Evolutionary conservation across 2,888 invertebrate genomes (phyloP), one percentile per base, ranked within the genome.

Genomic region (Cepaea hortensis): DNA sequence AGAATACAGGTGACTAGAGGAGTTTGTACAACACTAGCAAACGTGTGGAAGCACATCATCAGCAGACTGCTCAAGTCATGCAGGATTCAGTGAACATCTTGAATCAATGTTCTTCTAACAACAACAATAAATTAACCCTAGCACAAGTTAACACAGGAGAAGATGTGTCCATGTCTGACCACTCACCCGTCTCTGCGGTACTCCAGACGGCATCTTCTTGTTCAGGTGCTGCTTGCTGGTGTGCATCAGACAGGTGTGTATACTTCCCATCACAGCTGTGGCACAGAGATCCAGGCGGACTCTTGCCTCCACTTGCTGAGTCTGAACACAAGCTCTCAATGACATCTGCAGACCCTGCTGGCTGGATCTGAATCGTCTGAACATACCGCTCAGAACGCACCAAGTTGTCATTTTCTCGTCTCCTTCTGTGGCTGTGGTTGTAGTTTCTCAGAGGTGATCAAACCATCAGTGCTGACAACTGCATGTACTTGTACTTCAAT

Each of bases 171-270:
- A 55, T 55, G 55, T 55, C 55, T n/a, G 48, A 61, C 13, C 3
- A 3, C 81, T 73, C 62, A 85, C 85, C 85, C 85, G n/a, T 35
- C 72, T 73, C n/a, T 81, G 85, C 13, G 61, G 81, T 15, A 81
- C 81, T 61, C 85, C 85, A 13, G 68, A 72, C 23, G 85, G 85
- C 73, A 73, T 3, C 61, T 50, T 72, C 61, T 81, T 85, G 61
- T 72, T 46, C 48, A 23, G 13, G 80, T 80, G 15, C 46, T 48
- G 62, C 11, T n/a, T 15, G 46, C 65, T 48, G 1, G 50, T 65
- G 65, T 84, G 84, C 23, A 76, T 1, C 46, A 23, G 48, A 13
- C 84, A 50, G 68, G 65, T 23, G 15, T 83, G 61, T 2, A 73
- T 1, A 62, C 13, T 9, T 35, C 13, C 48, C 4, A 35, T 35